Base-by-base conservation (phyloP, 2,888 invertebrate species). In the Cryptocephalus moraei region DNA sequence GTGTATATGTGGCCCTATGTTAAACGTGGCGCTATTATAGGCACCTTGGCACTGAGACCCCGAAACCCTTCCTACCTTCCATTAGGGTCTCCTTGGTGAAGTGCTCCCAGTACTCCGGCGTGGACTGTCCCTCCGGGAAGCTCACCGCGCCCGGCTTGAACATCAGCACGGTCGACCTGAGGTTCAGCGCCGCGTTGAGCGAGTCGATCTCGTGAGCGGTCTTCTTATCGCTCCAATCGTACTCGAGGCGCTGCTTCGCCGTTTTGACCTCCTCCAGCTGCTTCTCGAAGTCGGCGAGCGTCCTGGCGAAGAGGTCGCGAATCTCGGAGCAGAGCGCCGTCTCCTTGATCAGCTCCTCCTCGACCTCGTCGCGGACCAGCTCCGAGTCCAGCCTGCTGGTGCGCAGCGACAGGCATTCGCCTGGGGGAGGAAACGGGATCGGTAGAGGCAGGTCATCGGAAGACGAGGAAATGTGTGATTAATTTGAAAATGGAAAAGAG, bases 201-300 rank as follows among this genome's bases (percentile, higher is more conserved):
- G 83, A 70, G 59, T 92, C 92, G 4, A 88, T 81, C 55, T 84
- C 80, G 60, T 86, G 83, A 0, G 91, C 80, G 63, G 87, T 81
- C 48, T 79, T 78, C 72, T 94, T 94, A 63, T 93, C 91, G 60
- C 91, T 91, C 91, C 91, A 93, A 66, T 93, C 92, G 62, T 81
- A 84, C 70, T 94, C 93, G 49, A 93, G 74, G 39, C 83, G 43
- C 55, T 84, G 80, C 64, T 93, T 91, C 0, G 86, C 84, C 11
- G 86, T 81, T 61, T 86, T 85, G 62, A 90, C 83, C 57, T 86
- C 79, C 32, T 78, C 63, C 62, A 86, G 72, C 68, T 89, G 87
- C 34, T 76, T 73, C 54, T 86, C 81, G 32, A 88, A 80, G 60
- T 82, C 79, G 34, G 77, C 72, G 6, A 85, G 67, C 1, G 81